phyloP scores from a whole-genome alignment of 2,113 vertebrate genomes.

The Cercocebus atys region DNA sequence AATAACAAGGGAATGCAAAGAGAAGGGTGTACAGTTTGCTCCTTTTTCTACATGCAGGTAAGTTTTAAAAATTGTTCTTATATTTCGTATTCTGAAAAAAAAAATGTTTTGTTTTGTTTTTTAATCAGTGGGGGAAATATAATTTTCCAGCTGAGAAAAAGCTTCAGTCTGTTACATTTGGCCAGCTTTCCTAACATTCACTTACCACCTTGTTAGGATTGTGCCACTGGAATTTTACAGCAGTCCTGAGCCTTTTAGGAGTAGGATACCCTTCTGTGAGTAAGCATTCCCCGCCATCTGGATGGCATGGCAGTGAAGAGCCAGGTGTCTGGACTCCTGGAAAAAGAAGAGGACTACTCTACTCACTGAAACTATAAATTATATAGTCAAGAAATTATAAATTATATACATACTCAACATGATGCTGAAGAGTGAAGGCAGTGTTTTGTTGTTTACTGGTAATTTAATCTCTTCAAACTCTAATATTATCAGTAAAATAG shows the following conservation, averaged over 20 bases:
- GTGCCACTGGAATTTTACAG: background rate
- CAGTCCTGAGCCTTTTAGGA: background rate
- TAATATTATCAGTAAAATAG: background rate
- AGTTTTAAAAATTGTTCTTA: constrained; percentile 45
- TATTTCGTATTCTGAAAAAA: background rate
- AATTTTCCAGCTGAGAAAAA: background rate
- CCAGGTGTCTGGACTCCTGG: background rate
- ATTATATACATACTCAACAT: background rate
- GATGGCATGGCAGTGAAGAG: background rate
- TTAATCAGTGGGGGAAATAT: background rate
- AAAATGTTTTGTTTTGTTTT: background rate
- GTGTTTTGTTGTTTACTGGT: background rate
- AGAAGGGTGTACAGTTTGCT: constrained; percentile 95
- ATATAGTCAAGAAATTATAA: background rate
- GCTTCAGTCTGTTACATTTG: background rate
- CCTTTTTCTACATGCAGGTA: constrained; percentile 97
- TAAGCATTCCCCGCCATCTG: background rate
- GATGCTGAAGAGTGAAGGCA: background rate
- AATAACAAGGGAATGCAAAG: constrained; percentile 95
- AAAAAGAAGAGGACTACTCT: background rate
- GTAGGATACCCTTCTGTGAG: background rate
- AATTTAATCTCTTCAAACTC: constrained; percentile 11
- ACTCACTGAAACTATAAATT: background rate
- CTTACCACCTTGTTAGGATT: background rate
- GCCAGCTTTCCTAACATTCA: background rate